Evolutionary conservation across 2,888 invertebrate genomes (phyloP).

Genomic region (Dynastes tityus): DNA sequence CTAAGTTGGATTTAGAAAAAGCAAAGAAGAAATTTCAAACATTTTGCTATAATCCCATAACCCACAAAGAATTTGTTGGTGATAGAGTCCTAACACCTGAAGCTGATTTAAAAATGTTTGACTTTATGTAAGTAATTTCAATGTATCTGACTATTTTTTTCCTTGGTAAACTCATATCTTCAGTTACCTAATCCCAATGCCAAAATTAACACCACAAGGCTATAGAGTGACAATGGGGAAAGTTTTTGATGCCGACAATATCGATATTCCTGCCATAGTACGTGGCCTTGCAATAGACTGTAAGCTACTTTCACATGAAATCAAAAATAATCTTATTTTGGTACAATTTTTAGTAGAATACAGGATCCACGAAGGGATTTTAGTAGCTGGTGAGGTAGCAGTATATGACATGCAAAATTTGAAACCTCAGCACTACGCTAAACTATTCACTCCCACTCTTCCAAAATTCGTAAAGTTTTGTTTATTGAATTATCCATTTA

Average conservation of each 20-base stretch:
- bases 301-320: background rate
- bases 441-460: background rate
- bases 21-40: slow-evolving; percentile 78
- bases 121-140: too few species aligned
- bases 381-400: background rate
- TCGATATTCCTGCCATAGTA: background rate
- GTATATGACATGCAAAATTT: background rate
- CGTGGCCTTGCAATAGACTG: background rate
- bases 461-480: background rate
- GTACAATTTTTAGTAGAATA: background rate
- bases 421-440: background rate
- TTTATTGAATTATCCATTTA: background rate
- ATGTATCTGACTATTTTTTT: too few species aligned
- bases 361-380: background rate
- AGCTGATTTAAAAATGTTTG: background rate
- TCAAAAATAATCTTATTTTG: too few species aligned
- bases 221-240: background rate
- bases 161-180: too few species aligned
- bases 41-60: slow-evolving; percentile 62
- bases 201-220: background rate
- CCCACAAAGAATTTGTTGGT: background rate
- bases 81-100: background rate
- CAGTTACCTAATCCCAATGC: too few species aligned
- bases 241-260: background rate
- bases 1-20: slow-evolving; percentile 78